These are phyloP conservation scores for Drosophila bifasciata DNA, from an alignment of 1,140 invertebrate genomes.

Conservation along the genomic window DNA sequence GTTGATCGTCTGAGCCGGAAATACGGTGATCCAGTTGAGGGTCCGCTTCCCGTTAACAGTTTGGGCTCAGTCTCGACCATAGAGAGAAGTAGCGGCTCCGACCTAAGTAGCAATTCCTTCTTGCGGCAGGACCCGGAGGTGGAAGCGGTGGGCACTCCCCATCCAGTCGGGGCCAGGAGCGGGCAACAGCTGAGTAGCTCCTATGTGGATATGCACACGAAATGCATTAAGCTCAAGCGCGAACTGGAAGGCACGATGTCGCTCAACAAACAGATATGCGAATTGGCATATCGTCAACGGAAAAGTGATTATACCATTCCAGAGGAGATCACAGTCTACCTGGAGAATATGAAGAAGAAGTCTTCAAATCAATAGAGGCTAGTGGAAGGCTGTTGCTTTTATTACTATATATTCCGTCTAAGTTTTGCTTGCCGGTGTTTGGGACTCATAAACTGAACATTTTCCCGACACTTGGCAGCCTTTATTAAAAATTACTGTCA, in stretches of 20 bases:
- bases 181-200: conserved; percentile 44
- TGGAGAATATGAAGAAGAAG: neutral
- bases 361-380: too few species aligned
- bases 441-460: conserved; percentile 24
- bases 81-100: too few species aligned
- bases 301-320: conserved; percentile 30
- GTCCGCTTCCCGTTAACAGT: too few species aligned
- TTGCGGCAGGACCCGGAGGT: conserved; percentile 18
- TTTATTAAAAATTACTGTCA: conserved; percentile 77
- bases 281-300: conserved; percentile 32
- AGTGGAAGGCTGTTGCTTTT: neutral
- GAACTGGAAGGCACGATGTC: conserved; percentile 30
- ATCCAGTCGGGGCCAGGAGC: conserved; percentile 18
- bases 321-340: conserved; percentile 7
- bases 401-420: conserved; percentile 32
- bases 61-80: too few species aligned
- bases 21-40: conserved; percentile 37
- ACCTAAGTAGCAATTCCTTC: neutral
- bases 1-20: conserved; percentile 47
- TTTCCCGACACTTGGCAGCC: conserved; percentile 53
- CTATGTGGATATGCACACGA: conserved; percentile 49
- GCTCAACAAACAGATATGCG: conserved; percentile 36
- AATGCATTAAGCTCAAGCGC: conserved; percentile 55
- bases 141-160: neutral
- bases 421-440: conserved; percentile 8